Conservation (phyloP, 2,888 invertebrate species). For the Ennomos quercinarius region DNA sequence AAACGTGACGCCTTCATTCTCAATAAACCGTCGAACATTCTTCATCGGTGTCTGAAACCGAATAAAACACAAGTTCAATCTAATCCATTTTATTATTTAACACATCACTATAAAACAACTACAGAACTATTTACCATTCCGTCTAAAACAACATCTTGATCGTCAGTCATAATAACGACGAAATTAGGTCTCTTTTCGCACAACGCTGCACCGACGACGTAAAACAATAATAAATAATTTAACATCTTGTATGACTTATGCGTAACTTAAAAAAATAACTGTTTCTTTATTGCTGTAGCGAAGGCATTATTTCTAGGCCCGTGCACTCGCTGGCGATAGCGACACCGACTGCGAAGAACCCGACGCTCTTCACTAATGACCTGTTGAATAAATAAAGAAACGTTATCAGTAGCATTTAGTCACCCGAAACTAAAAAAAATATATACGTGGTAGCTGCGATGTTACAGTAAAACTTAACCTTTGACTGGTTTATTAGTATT, state of each 20-base stretch:
- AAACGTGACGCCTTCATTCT: constrained; percentile 88
- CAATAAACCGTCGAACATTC: constrained; percentile 87
- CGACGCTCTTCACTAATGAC: constrained; percentile 92
- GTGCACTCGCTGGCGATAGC: constrained; percentile 91
- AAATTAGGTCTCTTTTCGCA: constrained; percentile 87
- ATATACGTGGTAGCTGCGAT: constrained; percentile 18
- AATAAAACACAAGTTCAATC: constrained; percentile 47
- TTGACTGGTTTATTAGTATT: too few species aligned
- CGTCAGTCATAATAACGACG: constrained; percentile 92
- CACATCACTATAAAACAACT: constrained; percentile 35
- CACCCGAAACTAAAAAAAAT: constrained; percentile 10
- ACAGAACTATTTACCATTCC: constrained; percentile 88
- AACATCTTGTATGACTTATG: constrained; percentile 63
- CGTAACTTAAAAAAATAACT: constrained; percentile 37
- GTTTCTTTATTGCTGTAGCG: constrained; percentile 73
- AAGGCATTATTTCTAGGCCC: constrained; percentile 90
- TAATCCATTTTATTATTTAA: constrained; percentile 63
- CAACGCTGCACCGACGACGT: constrained; percentile 48
- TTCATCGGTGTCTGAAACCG: constrained; percentile 88
- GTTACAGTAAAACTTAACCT: too few species aligned
- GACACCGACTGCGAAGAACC: constrained; percentile 91
- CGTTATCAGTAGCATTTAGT: constrained; percentile 32
- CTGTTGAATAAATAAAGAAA: constrained; percentile 83
- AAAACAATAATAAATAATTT: constrained; percentile 68
- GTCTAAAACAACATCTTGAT: constrained; percentile 92